These are phyloP conservation scores for Ptychochromis oligacanthus DNA, from an alignment of 2,113 vertebrate genomes.

Conservation along the genomic window DNA sequence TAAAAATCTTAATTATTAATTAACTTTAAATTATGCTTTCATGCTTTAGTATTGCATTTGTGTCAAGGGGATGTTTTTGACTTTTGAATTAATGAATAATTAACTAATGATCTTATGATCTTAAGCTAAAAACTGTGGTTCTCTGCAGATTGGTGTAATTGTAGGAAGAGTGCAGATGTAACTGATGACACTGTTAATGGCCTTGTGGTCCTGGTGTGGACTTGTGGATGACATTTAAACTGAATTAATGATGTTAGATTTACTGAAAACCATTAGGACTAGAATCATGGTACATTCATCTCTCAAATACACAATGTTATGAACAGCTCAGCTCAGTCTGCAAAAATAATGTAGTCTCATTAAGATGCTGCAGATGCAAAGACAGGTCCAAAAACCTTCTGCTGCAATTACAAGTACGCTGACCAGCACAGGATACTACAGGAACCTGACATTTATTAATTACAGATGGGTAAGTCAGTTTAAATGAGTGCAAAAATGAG, in stretches of 20 bases:
- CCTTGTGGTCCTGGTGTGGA: background rate
- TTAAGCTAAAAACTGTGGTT: background rate
- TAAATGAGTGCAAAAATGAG: background rate
- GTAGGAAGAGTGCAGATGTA: background rate
- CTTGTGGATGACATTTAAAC: background rate
- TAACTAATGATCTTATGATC: background rate
- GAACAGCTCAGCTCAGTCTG: background rate
- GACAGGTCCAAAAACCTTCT: background rate
- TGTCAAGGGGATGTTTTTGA: background rate
- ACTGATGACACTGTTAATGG: background rate
- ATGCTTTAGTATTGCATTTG: background rate
- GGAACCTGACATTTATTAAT: background rate
- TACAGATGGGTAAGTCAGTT: background rate
- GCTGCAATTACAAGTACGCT: too few relatives aligned
- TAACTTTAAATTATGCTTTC: too few relatives aligned
- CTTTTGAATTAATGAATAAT: rapidly evolving
- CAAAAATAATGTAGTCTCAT: background rate
- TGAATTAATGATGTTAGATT: background rate
- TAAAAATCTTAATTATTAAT: background rate
- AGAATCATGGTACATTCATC: rapidly evolving
- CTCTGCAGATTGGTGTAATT: background rate
- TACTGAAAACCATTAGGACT: background rate
- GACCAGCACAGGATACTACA: background rate
- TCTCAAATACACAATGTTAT: background rate
- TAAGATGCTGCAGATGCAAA: background rate